These are phyloP conservation scores for Sturnus vulgaris DNA, from an alignment of 2,113 vertebrate species.

Conservation along the genomic window DNA sequence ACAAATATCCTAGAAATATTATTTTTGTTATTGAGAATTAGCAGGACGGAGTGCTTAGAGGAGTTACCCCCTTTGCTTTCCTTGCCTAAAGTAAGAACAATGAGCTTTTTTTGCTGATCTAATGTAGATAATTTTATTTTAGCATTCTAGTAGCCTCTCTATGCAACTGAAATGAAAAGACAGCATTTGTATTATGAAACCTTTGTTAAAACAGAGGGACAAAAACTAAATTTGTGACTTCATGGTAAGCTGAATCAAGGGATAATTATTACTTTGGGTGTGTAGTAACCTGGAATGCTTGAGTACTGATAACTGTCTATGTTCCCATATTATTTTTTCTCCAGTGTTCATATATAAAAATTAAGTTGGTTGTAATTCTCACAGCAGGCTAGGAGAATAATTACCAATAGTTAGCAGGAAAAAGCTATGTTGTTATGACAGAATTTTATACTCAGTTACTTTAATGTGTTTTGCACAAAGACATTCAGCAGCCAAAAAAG, in stretches of 20 bases:
- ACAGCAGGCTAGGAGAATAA: background rate
- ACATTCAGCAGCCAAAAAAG: background rate
- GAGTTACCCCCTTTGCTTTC: background rate
- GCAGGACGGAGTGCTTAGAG: background rate
- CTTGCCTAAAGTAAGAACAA: background rate
- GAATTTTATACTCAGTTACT: slow-evolving; percentile 15
- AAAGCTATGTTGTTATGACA: background rate
- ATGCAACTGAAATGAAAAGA: slow-evolving; percentile 1
- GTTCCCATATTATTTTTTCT: background rate
- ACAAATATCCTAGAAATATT: background rate
- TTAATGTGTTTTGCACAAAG: background rate
- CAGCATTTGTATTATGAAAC: background rate
- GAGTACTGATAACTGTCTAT: background rate
- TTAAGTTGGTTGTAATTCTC: background rate
- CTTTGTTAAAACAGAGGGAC: background rate
- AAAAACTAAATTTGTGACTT: background rate
- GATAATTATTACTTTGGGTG: background rate
- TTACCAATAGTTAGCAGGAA: background rate
- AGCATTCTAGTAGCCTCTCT: background rate
- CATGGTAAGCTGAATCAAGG: background rate
- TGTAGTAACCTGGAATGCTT: background rate
- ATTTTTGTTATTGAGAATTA: slow-evolving; percentile 23
- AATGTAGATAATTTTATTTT: background rate
- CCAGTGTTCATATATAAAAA: background rate
- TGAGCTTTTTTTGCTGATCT: background rate